Base-by-base conservation (phyloP, 2,797 vertebrate genomes). In the Steatocranus sp. region DNA sequence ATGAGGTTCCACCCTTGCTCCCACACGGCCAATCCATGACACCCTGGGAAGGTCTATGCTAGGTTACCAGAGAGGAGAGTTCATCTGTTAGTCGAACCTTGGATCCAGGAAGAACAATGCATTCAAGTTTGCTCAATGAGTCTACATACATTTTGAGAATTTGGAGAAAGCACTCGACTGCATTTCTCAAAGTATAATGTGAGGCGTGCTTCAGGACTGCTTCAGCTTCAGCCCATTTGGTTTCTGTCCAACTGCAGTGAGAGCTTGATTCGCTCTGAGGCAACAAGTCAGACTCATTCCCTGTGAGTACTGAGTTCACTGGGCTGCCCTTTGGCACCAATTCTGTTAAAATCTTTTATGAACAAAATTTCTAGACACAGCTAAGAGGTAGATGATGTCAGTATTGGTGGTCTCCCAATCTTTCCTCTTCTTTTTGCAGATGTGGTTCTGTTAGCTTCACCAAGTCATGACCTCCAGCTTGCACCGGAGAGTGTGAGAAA, bases 381-480 rank as follows among this genome's bases (percentile, higher is more conserved):
- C 63, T 25, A 68, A 68, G 0, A 38, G 63, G 3, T 68, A 68
- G 63, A 25, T 17, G 23, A 41, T 43, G 63, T 43, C 38, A 43
- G 14, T 25, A 68, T 11, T 43, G 38, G 38, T 43, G 63, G 63
- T 68, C 38, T 43, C 20, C 8, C 20, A 43, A 43, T 17, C 12
- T 41, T 68, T 23, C 34, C 36, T 41, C 36, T 41, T 23, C 20
- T 17, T 41, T 68, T 68, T 41, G 63, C 63, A 68, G 8, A 17
- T 41, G 36, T 6, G 36, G 63, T 68, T 68, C 36, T 68, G 63
- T 38, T 68, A 68, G 63, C 63, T 25, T 41, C 23, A 68, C 36
- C 10, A n/a, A 17, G 20, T 25, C 63, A 17, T 41, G 36, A 68
- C n/a, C 63, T 68, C 36, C 20, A 25, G 12, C 36, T 68, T 23